Evolutionary conservation across 1,140 invertebrate genomes (phyloP), one percentile per base, ranked within the genome.

Genomic region (Cyphomyrmex costatus): DNA sequence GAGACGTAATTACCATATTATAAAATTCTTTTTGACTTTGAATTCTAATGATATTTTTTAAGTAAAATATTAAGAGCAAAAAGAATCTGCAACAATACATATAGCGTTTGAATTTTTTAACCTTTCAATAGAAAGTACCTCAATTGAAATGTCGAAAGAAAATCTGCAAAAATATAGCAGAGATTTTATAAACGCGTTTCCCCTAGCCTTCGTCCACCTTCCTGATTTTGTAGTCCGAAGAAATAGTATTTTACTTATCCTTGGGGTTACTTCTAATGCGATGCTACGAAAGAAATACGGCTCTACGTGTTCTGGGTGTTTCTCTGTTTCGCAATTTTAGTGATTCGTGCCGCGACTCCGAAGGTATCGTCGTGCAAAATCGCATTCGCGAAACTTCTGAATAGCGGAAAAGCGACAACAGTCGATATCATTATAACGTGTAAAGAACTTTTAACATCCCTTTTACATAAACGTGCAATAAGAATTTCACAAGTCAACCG

Each of bases 251-350:
- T 61, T 60, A 61, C 53, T 73, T 74, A 83, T 74, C 53, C 51
- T 8, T 7, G 36, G 42, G 53, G 53, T 82, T 83, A 83, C 79
- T 60, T 49, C 42, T 74, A 60, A 83, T 83, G 66, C 68, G 53
- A 60, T 16, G 16, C 33, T 80, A 12, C 53, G 79, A 82, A 82
- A 82, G 79, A 82, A 82, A 73, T 82, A 82, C 21, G 66, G 16
- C 24, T 14, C 24, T 73, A 82, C 79, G 79, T 60, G 79, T 82
- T 27, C 12, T 42, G 14, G 19, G 19, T 8, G 36, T 83, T 21
- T 83, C 19, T 74, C 66, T 60, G 66, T 73, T 73, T 83, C 68
- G 68, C 79, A 73, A 83, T 87, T 85, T 46, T 53, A 53, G 68
- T 56, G 68, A 33, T 49, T 70, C 68, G 65, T 65, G 61, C 85